Percentiles rank a stretch among this genome's conserved stretches.
phyloP scores from a whole-genome alignment of 2,888 invertebrate genomes.

The Lordiphosa andalusiaca region DNA sequence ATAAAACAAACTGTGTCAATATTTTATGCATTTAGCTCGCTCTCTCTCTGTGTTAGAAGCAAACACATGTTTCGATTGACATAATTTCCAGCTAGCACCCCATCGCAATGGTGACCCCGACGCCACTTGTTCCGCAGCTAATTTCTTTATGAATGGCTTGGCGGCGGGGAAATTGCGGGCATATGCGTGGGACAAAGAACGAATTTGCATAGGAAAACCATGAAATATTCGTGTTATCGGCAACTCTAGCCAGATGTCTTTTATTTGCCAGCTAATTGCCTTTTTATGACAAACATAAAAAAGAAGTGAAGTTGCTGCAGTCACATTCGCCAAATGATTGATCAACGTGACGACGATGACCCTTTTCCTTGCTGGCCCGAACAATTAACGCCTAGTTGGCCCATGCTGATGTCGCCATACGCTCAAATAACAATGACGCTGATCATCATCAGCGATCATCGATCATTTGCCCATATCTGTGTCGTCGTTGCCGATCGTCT shows the following conservation, averaged over 20 bases:
- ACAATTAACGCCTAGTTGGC: conserved; percentile 28
- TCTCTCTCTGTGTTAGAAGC: conserved; percentile 28
- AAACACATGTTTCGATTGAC: conserved; percentile 79
- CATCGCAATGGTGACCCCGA: conserved; percentile 2
- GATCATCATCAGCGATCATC: conserved; percentile 59
- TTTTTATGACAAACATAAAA: conserved; percentile 47
- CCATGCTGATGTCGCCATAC: conserved; percentile 42
- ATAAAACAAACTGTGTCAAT: conserved; percentile 80
- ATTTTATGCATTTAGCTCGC: conserved; percentile 65
- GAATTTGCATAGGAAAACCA: conserved; percentile 69
- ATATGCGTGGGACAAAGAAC: conserved; percentile 52
- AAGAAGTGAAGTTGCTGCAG: neutral
- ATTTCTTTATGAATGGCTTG: conserved; percentile 54
- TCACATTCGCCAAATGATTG: conserved; percentile 28
- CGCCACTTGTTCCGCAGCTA: conserved; percentile 60
- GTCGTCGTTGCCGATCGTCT: conserved; percentile 33
- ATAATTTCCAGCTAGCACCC: conserved; percentile 63
- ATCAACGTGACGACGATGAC: conserved; percentile 27
- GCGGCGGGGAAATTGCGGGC: conserved; percentile 44
- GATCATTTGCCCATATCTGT: conserved; percentile 41
- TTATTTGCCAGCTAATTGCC: conserved; percentile 67
- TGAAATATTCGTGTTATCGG: conserved; percentile 55
- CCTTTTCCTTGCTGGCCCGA: conserved; percentile 8
- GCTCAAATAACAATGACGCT: conserved; percentile 36
- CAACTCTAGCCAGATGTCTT: conserved; percentile 65